These are phyloP conservation scores for Tetropium fuscum DNA, from an alignment of 2,888 invertebrate species.

Conservation along the genomic window DNA sequence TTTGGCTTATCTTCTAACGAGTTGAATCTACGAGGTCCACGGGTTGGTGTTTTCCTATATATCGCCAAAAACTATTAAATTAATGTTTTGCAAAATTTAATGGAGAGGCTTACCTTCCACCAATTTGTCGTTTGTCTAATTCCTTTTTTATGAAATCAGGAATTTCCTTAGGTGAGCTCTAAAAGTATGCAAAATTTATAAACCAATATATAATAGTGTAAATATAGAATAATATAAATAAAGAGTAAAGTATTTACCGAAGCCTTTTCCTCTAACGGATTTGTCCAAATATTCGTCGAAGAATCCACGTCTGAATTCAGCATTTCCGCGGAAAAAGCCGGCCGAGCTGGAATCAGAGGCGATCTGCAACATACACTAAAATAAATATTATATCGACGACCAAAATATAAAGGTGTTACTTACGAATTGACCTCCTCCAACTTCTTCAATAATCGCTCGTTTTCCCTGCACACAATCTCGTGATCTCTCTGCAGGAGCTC, in stretches of 20 bases:
- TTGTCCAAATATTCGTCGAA: slow-evolving; percentile 78
- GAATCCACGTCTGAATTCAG: slow-evolving; percentile 56
- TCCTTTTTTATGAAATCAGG: slow-evolving; percentile 76
- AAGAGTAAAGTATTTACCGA: slow-evolving; percentile 54
- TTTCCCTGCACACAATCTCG: slow-evolving; percentile 90
- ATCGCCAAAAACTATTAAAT: background rate
- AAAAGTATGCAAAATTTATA: background rate
- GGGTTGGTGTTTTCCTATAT: slow-evolving; percentile 34
- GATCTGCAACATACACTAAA: slow-evolving; percentile 84
- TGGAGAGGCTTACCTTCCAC: slow-evolving; percentile 65
- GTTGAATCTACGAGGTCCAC: slow-evolving; percentile 54
- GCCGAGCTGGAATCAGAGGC: slow-evolving; percentile 82
- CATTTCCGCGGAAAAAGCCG: slow-evolving; percentile 75
- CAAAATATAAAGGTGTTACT: slow-evolving; percentile 62
- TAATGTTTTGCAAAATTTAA: background rate
- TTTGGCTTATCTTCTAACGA: slow-evolving; percentile 57
- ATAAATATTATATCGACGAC: slow-evolving; percentile 45
- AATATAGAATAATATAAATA: background rate
- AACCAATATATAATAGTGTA: background rate
- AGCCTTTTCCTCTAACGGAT: slow-evolving; percentile 68
- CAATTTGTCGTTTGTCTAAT: slow-evolving; percentile 73
- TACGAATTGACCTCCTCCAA: slow-evolving; percentile 90
- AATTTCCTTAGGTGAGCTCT: slow-evolving; percentile 60
- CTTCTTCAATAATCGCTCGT: slow-evolving; percentile 88
- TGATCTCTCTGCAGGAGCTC: slow-evolving; percentile 89